These are phyloP conservation scores for Hybos culiciformis DNA, from an alignment of 2,888 invertebrate species.

Conservation along the genomic window DNA sequence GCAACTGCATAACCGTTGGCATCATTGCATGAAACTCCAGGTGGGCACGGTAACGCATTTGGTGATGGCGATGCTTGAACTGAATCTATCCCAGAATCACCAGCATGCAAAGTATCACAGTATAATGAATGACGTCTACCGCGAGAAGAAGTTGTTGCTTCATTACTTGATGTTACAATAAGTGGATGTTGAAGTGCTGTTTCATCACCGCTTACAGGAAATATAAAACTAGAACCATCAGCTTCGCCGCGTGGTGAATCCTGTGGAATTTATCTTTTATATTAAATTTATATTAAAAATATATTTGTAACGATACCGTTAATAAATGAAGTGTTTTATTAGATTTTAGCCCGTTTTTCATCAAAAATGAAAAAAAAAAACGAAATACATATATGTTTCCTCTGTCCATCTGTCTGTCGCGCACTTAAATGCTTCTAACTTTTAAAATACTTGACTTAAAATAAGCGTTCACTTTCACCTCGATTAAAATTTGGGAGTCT, in stretches of 20 bases:
- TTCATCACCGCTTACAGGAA: constrained; percentile 40
- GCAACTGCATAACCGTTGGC: constrained; percentile 12
- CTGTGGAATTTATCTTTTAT: too few species aligned
- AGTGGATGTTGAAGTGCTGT: constrained; percentile 13
- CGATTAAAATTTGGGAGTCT: too few species aligned
- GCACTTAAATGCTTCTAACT: too few species aligned
- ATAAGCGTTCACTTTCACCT: too few species aligned
- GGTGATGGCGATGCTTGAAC: constrained; percentile 51
- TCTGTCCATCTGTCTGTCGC: too few species aligned
- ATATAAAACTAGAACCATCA: constrained; percentile 54
- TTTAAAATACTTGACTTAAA: too few species aligned
- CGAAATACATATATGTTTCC: too few species aligned
- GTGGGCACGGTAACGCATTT: constrained; percentile 33
- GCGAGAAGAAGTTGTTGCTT: neutral
- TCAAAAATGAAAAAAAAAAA: too few species aligned
- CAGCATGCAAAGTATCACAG: constrained; percentile 40
- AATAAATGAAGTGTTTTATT: too few species aligned
- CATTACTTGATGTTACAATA: constrained; percentile 13
- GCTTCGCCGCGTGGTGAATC: constrained; percentile 55
- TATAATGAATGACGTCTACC: constrained; percentile 29
- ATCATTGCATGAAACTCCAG: constrained; percentile 21
- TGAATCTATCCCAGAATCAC: constrained; percentile 59
- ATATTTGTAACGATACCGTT: too few species aligned
- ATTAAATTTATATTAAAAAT: too few species aligned
- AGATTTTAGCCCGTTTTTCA: too few species aligned